Evolutionary conservation across 1,140 invertebrate species (phyloP).

Genomic region (Leguminivora glycinivorella): DNA sequence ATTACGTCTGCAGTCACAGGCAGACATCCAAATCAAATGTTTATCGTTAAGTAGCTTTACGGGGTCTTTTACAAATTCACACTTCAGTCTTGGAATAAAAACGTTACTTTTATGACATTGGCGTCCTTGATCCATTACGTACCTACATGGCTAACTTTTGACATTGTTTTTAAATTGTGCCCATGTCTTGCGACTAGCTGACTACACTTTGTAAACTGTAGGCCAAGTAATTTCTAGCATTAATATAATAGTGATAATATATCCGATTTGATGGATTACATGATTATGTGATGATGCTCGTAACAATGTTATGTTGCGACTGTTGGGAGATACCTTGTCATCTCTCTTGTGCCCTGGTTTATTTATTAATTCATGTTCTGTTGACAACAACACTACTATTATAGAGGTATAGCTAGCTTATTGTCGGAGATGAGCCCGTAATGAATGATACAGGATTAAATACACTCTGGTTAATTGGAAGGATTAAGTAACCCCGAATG

Average conservation of each 20-base stretch:
- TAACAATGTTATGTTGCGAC: too few relatives aligned
- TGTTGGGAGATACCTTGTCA: background rate
- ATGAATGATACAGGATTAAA: background rate
- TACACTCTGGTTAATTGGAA: background rate
- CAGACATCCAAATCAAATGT: too few relatives aligned
- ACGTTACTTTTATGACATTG: too few relatives aligned
- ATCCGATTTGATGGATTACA: background rate
- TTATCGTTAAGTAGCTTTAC: too few relatives aligned
- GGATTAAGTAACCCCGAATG: background rate
- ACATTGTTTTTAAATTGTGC: too few relatives aligned
- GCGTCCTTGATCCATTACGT: too few relatives aligned
- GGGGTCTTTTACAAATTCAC: too few relatives aligned
- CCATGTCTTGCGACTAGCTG: too few relatives aligned
- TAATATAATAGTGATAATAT: background rate
- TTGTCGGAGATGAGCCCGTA: background rate
- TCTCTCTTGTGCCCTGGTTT: background rate
- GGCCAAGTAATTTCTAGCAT: background rate
- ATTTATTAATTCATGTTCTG: conserved; percentile 4
- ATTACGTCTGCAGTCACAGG: too few relatives aligned
- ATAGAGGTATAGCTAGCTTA: background rate
- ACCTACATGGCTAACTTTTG: too few relatives aligned
- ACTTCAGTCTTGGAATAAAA: too few relatives aligned
- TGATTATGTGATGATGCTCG: background rate
- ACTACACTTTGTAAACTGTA: background rate
- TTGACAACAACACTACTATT: background rate